Percentiles rank a stretch among this genome's conserved stretches.
Evolutionary conservation across 2,797 vertebrate species (phyloP).

Genomic region (Tolypeutes matacus): DNA sequence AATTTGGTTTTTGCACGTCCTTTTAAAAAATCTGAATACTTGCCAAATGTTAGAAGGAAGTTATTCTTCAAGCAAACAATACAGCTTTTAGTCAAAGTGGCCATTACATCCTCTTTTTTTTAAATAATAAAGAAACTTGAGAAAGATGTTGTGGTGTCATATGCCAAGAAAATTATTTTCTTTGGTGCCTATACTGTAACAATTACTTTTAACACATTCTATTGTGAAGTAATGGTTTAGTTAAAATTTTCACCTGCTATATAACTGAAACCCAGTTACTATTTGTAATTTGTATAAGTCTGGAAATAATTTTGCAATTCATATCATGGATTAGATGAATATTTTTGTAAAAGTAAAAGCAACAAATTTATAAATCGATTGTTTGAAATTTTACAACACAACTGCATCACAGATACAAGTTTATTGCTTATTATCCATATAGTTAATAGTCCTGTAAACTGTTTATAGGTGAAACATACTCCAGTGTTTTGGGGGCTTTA

Average conservation of each 20-base stretch:
- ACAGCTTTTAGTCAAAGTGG: conserved; percentile 83
- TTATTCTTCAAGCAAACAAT: conserved; percentile 83
- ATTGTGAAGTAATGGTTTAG: conserved; percentile 89
- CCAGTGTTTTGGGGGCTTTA: conserved; percentile 88
- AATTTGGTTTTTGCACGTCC: conserved; percentile 88
- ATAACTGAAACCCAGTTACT: conserved; percentile 87
- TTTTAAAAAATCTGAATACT: conserved; percentile 85
- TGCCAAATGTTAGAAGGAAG: conserved; percentile 87
- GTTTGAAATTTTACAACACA: conserved; percentile 91
- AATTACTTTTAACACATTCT: conserved; percentile 88
- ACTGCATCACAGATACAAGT: conserved; percentile 87
- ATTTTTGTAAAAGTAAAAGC: conserved; percentile 93
- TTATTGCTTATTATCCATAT: conserved; percentile 89
- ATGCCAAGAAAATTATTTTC: conserved; percentile 89
- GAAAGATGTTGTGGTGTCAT: conserved; percentile 81
- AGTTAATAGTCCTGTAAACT: conserved; percentile 90
- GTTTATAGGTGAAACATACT: conserved; percentile 91
- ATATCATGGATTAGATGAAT: conserved; percentile 91
- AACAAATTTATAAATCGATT: conserved; percentile 91
- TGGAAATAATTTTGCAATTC: conserved; percentile 91
- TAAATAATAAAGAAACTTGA: conserved; percentile 85
- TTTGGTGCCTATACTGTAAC: conserved; percentile 91
- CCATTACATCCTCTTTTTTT: conserved; percentile 84
- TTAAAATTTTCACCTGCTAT: conserved; percentile 88
- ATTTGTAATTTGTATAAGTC: conserved; percentile 88